Base-by-base conservation (phyloP, 2,113 vertebrate species). In the Tylochromis polylepis region DNA sequence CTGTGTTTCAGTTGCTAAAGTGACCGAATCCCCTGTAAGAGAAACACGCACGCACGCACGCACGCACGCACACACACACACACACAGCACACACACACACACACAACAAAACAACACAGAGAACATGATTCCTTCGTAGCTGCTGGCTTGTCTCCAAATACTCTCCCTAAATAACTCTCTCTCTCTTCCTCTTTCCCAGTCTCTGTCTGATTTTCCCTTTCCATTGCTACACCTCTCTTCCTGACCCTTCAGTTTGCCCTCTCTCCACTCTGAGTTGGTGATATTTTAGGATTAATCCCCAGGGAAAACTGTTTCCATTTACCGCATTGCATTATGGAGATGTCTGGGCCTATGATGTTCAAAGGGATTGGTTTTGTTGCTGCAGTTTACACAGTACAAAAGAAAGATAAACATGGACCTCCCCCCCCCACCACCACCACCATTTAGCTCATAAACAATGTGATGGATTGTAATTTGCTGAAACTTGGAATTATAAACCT, bases 121-220 rank as follows among this genome's bases (percentile, higher is more conserved):
- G 94, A 95, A 95, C 91, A 89, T 92, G 93, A 95, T 89, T 95
- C 94, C 92, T 86, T 89, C 51, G 84, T 91, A 91, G 90, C 88
- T 57, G 27, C 88, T 95, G 94, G 95, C 94, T 87, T 22, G 70
- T 87, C 90, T 95, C 94, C 95, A 95, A 94, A 91, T 93, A 87
- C 90, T 91, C 93, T 94, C 95, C 95, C 90, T 94, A 95, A 95
- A 96, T 96, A 96, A 95, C 93, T 92, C 87, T 57, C 80, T 84
- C 57, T 85, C 85, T 87, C 81, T 87, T 77, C 86, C 82, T 41
- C 86, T 93, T 92, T 94, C 91, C 86, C 89, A 86, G 87, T 92
- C 86, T 92, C 85, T 24, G 87, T 79, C 87, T 89, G 84, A 90
- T 85, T 91, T 86, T 57, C 86, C 85, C 65, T 87, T 84, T 81